Base-by-base conservation (phyloP, 2,113 vertebrate genomes). In the Phainopepla nitens region DNA sequence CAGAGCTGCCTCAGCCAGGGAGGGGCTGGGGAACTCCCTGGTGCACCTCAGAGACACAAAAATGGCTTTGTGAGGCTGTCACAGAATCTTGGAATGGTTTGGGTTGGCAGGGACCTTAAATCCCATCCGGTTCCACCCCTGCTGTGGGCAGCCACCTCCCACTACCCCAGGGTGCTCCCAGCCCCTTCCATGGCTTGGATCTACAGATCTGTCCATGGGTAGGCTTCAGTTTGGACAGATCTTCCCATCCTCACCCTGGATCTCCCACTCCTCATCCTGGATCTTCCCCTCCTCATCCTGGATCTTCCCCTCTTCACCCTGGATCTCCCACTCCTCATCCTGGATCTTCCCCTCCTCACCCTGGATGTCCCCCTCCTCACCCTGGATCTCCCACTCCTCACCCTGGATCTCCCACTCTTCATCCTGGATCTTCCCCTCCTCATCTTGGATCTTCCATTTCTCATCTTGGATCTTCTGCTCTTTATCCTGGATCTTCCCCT, bases 41-140 rank as follows among this genome's bases (percentile, higher is more conserved):
- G 1, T 36, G 56, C 11, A 1, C 36, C 0, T 3, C 1, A 17
- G 54, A 14, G 10, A 41, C 35, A 2, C 53, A 0, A 0, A 1
- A 42, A 20, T 3, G 76, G n/a, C 54, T 71, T 39, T 18, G 28
- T 3, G n/a, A 27, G 50, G 66, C 15, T 9, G 10, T 45, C 15
- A 2, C 2, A 13, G 49, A 3, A 0, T 13, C 19, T 3, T 12
- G 49, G 29, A 2, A 12, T 31, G 85, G 9, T 15, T 49, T 22
- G 35, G 50, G 51, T 13, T 47, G 60, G 50, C 24, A 47, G 50
- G 39, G 50, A 29, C 3, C 19, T n/a, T 17, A 31, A 47, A 71
- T 21, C 41, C 35, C 42, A 0, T 8, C 45, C 2, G 0, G 2
- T 39, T 28, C 33, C 47, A 24, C 2, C 20, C n/a, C 3, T 29